Evolutionary conservation across 2,888 invertebrate species (phyloP).

Genomic region (Cephalotes varians): DNA sequence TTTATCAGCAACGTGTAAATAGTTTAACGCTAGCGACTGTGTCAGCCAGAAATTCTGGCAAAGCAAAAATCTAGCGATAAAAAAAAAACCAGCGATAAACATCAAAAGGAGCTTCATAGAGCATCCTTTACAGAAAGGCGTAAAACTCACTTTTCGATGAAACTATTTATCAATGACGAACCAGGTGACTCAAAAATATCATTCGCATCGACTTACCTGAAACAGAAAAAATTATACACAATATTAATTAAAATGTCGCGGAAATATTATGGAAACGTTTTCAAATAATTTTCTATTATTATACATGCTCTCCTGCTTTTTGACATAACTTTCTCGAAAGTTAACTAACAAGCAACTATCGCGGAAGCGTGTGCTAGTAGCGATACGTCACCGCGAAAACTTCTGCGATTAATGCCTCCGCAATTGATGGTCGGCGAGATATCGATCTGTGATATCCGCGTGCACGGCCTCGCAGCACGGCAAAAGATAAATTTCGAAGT

Average conservation of each 20-base stretch:
- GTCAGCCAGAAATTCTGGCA: too few relatives aligned
- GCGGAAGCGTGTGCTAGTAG: constrained; percentile 8
- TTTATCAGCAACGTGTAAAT: too few relatives aligned
- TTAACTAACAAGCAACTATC: neutral
- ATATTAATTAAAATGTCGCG: constrained; percentile 17
- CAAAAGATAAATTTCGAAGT: constrained; percentile 39
- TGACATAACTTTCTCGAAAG: neutral
- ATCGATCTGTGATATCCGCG: constrained; percentile 51
- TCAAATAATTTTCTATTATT: neutral
- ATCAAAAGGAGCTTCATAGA: too few relatives aligned
- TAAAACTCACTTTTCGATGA: constrained; percentile 60
- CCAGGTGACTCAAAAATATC: neutral
- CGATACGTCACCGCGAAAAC: constrained; percentile 15
- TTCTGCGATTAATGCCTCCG: constrained; percentile 32
- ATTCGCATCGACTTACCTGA: constrained; percentile 64
- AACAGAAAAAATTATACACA: constrained; percentile 48
- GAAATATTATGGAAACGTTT: neutral
- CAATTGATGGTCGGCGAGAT: constrained; percentile 43
- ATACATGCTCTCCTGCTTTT: neutral
- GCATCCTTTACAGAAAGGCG: neutral
- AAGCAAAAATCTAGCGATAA: too few relatives aligned
- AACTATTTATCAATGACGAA: neutral
- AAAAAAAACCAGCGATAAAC: too few relatives aligned
- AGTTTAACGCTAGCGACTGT: too few relatives aligned
- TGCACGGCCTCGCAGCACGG: constrained; percentile 5